phyloP scores from a whole-genome alignment of 2,888 invertebrate species.

The Molorchus minor region DNA sequence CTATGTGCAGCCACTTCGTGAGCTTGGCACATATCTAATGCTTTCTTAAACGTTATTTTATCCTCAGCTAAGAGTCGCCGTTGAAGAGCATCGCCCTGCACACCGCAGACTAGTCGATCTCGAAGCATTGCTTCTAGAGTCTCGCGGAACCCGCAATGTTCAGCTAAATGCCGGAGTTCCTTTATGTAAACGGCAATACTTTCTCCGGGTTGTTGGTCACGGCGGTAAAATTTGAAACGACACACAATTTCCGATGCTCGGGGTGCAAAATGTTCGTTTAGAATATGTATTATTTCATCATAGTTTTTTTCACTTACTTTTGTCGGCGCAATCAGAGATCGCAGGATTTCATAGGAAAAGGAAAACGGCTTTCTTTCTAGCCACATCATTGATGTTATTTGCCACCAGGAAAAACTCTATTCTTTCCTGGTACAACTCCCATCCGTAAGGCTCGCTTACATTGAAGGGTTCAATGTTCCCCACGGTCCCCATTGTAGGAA shows the following conservation, averaged over 20 bases:
- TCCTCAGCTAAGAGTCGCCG: constrained; percentile 27
- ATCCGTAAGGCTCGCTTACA: background rate
- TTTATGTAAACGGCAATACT: background rate
- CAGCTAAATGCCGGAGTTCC: constrained; percentile 13
- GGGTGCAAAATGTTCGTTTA: constrained; percentile 1
- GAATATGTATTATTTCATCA: background rate
- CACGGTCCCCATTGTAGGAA: background rate
- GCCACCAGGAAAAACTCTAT: background rate
- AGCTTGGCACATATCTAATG: background rate
- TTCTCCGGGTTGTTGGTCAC: background rate
- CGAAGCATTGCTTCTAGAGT: constrained; percentile 22
- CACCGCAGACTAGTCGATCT: constrained; percentile 31
- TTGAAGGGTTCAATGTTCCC: constrained; percentile 1
- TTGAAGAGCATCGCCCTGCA: constrained; percentile 26
- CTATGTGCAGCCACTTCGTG: background rate
- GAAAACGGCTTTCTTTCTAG: constrained; percentile 10
- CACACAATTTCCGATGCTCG: constrained; percentile 1
- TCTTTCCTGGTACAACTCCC: background rate
- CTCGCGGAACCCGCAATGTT: constrained; percentile 23
- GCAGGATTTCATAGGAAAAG: constrained; percentile 5
- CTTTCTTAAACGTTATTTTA: background rate
- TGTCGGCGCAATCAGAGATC: background rate
- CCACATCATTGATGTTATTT: background rate
- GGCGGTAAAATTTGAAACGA: constrained; percentile 10
- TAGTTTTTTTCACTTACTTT: background rate